Evolutionary conservation across 1,140 invertebrate genomes (phyloP).

Genomic region (Penaeus japonicus): DNA sequence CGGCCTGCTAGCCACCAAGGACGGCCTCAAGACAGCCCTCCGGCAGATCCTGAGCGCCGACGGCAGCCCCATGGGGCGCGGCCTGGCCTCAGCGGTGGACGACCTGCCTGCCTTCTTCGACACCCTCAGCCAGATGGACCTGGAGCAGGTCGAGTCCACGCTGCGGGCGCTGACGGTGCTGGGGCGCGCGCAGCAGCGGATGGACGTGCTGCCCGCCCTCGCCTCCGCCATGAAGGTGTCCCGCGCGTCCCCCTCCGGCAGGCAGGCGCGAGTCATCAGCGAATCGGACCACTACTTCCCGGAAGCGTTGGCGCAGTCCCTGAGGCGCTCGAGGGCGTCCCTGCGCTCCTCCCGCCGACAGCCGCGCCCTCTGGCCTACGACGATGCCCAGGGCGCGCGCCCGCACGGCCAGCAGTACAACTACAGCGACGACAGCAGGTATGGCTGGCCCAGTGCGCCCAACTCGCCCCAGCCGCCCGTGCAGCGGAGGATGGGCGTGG

Average conservation of each 20-base stretch:
- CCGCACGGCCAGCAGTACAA: not conserved
- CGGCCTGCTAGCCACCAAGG: not conserved
- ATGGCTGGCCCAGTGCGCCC: not conserved
- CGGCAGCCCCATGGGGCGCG: not conserved
- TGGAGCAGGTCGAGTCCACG: not conserved
- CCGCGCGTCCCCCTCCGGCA: not conserved
- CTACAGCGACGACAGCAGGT: not conserved
- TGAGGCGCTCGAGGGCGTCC: not conserved
- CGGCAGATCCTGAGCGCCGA: not conserved
- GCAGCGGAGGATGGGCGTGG: constrained; percentile 27
- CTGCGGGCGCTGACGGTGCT: constrained; percentile 29
- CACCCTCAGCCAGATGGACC: not conserved
- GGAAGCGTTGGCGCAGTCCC: not conserved
- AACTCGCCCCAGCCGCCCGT: not conserved
- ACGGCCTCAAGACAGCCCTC: not conserved
- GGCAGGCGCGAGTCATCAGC: not conserved
- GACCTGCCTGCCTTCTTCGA: not conserved
- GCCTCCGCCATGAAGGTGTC: not conserved
- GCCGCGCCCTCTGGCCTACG: not conserved
- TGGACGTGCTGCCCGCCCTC: constrained; percentile 29
- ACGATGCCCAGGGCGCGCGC: not conserved
- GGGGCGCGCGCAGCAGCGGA: constrained; percentile 42
- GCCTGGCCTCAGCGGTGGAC: not conserved
- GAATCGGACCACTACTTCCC: not conserved
- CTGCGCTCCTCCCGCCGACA: not conserved